phyloP scores from a whole-genome alignment of 2,113 vertebrate species.

The Canis aureus region DNA sequence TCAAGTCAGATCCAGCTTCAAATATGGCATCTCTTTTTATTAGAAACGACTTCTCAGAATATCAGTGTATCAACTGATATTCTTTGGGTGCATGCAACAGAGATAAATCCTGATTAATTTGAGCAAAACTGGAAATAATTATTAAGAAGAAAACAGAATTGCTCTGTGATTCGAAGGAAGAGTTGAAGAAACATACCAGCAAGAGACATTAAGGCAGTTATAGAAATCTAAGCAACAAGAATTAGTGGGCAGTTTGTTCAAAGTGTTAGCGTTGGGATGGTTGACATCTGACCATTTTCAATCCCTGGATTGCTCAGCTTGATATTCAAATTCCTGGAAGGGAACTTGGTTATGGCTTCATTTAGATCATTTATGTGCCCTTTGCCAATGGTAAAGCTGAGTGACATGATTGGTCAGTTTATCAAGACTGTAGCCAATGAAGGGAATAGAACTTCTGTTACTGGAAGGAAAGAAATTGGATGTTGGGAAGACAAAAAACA shows the following conservation, averaged over 20 bases:
- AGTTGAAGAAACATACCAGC: neutral
- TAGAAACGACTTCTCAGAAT: constrained; percentile 44
- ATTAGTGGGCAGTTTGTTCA: neutral
- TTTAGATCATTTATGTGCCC: neutral
- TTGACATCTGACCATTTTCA: neutral
- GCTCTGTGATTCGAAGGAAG: neutral
- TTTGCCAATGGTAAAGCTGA: neutral
- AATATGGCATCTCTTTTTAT: neutral
- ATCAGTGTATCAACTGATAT: neutral
- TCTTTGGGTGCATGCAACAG: neutral
- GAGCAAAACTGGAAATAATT: neutral
- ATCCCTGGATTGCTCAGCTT: neutral
- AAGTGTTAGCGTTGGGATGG: neutral
- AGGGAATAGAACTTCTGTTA: neutral
- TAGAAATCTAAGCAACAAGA: neutral
- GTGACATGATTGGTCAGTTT: neutral
- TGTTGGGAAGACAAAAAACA: neutral
- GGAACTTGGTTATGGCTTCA: neutral
- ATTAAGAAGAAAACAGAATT: neutral
- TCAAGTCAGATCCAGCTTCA: neutral
- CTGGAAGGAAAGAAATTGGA: neutral
- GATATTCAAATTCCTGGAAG: constrained; percentile 18
- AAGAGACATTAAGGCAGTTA: neutral
- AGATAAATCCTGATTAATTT: constrained; percentile 28
- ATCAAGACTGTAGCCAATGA: neutral